Conservation (phyloP, 2,888 invertebrate species). For the Synergus laeviventris region DNA sequence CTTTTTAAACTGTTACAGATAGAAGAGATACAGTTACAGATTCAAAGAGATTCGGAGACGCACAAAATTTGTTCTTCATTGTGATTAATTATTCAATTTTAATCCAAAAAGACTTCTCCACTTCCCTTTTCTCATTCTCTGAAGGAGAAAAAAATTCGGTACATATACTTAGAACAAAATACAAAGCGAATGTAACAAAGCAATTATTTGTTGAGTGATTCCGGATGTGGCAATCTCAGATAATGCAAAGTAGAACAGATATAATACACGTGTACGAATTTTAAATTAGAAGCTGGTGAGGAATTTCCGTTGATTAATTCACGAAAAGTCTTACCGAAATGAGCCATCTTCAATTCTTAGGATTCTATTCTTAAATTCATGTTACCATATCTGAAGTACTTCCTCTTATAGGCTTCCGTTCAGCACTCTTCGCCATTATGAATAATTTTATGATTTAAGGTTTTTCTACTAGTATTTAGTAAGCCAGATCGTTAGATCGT, state of each 20-base stretch:
- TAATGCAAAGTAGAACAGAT: conserved; percentile 8
- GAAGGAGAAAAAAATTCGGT: background rate
- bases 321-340: background rate
- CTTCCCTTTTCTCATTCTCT: background rate
- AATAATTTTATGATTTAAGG: background rate
- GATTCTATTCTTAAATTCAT: background rate
- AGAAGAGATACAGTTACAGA: too few relatives aligned
- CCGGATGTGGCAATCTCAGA: conserved; percentile 14
- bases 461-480: background rate
- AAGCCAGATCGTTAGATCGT: background rate
- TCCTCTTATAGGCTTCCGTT: background rate
- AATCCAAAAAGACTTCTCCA: conserved; percentile 41
- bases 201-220: conserved; percentile 13
- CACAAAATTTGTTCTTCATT: too few relatives aligned
- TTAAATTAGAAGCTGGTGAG: background rate
- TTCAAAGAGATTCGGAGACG: too few relatives aligned
- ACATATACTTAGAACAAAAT: background rate
- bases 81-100: background rate
- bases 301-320: conserved; percentile 25
- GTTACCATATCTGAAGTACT: background rate
- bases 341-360: background rate
- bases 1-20: background rate
- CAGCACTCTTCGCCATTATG: background rate
- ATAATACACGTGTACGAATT: conserved; percentile 24
- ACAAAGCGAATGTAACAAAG: background rate